phyloP scores from a whole-genome alignment of 2,888 invertebrate genomes.

The Ashinkailepas kermadecensis region DNA sequence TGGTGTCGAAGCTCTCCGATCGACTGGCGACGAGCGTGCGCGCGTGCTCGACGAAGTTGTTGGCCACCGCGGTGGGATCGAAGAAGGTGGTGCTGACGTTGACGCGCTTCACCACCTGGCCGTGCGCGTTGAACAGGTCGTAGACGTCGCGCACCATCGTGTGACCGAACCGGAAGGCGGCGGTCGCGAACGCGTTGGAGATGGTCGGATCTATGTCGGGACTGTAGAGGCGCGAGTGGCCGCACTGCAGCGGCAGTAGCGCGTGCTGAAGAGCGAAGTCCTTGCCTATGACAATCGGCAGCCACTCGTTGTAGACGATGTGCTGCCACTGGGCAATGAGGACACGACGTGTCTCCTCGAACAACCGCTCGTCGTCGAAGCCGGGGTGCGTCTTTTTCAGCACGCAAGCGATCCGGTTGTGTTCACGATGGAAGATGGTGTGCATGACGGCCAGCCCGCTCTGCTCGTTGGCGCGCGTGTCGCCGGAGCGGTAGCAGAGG shows the following conservation, averaged over 20 bases:
- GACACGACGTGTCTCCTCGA: conserved; percentile 48
- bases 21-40: neutral
- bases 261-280: conserved; percentile 32
- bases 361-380: conserved; percentile 48
- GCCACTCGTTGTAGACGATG: conserved; percentile 49
- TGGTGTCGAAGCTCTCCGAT: neutral
- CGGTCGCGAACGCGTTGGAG: conserved; percentile 30
- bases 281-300: conserved; percentile 49
- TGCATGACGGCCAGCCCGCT: conserved; percentile 64
- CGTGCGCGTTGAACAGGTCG: neutral
- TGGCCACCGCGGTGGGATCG: neutral
- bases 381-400: conserved; percentile 43
- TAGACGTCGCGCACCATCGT: conserved; percentile 29
- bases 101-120: neutral
- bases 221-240: conserved; percentile 27
- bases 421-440: conserved; percentile 53
- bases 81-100: neutral
- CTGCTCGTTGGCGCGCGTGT: conserved; percentile 49
- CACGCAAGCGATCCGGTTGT: conserved; percentile 45
- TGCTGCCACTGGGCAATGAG: conserved; percentile 49
- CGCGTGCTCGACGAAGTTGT: neutral
- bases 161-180: conserved; percentile 33
- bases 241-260: neutral
- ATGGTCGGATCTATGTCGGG: conserved; percentile 21
- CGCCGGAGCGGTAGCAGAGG: conserved; percentile 39